phyloP scores from a whole-genome alignment of 2,113 vertebrate genomes.

The Dasyprocta punctata region DNA sequence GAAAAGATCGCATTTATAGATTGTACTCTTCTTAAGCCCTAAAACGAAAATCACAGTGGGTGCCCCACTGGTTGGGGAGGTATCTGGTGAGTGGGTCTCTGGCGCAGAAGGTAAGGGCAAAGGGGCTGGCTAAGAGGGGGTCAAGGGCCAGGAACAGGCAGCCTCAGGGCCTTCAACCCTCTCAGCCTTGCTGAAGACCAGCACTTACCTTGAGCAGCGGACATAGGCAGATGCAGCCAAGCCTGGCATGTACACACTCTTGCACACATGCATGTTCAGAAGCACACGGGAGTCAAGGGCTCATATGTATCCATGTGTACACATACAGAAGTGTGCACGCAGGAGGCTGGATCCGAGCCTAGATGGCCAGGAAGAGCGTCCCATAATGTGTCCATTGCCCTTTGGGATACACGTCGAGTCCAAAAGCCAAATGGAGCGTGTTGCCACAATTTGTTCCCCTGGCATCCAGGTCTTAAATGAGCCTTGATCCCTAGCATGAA shows the following conservation, averaged over 20 bases:
- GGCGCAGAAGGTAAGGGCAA: background rate
- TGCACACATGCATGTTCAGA: background rate
- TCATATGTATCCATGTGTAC: accelerated
- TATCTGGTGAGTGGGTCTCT: background rate
- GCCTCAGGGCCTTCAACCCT: background rate
- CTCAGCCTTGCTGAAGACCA: background rate
- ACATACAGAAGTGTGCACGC: no score
- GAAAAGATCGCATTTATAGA: background rate
- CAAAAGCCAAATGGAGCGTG: slow-evolving; percentile 55
- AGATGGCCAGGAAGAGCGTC: background rate
- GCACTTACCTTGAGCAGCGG: background rate
- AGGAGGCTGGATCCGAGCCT: background rate
- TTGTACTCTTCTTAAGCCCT: background rate
- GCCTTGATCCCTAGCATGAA: background rate
- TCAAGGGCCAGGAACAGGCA: background rate
- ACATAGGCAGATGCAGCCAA: background rate
- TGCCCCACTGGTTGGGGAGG: background rate
- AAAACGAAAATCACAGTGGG: background rate
- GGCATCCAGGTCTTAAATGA: background rate
- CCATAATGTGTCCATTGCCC: background rate
- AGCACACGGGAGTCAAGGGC: background rate
- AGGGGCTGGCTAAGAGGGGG: background rate
- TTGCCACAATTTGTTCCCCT: background rate
- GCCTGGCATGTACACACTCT: background rate
- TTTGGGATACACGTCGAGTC: slow-evolving; percentile 31